Evolutionary conservation across 2,888 invertebrate species (phyloP).

Genomic region (Cantharis rufa): DNA sequence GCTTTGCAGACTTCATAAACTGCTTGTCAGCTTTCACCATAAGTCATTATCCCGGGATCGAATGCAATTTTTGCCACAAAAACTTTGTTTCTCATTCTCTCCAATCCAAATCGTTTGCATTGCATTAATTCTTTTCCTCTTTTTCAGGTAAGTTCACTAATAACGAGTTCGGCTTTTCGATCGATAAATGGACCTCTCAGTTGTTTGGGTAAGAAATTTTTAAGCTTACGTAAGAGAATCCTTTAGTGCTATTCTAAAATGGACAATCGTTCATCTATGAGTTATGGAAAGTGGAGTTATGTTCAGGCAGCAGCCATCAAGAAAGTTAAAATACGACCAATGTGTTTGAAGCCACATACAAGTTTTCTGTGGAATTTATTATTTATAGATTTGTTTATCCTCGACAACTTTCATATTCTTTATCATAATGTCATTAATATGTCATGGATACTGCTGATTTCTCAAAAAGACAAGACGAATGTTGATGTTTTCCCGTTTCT

Average conservation of each 20-base stretch:
- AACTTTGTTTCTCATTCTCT: constrained; percentile 4
- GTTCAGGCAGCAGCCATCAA: constrained; percentile 49
- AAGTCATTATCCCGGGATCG: constrained; percentile 29
- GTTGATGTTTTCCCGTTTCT: constrained; percentile 53
- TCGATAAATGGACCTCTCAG: neutral
- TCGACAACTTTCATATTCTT: constrained; percentile 54
- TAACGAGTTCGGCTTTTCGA: neutral
- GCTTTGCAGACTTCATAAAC: constrained; percentile 35
- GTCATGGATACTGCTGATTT: constrained; percentile 53
- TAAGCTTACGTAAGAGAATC: constrained; percentile 11
- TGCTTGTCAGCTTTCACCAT: constrained; percentile 32
- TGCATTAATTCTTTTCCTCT: constrained; percentile 6
- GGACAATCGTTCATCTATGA: constrained; percentile 33
- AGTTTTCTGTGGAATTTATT: constrained; percentile 48
- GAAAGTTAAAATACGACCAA: constrained; percentile 50
- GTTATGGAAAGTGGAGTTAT: constrained; percentile 43
- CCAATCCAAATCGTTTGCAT: neutral
- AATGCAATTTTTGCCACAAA: constrained; percentile 17
- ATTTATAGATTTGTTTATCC: constrained; percentile 56
- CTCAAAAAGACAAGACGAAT: constrained; percentile 53
- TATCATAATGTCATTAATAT: constrained; percentile 54
- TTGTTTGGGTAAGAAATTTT: constrained; percentile 6
- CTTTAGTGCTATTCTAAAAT: constrained; percentile 23
- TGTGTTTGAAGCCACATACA: constrained; percentile 44
- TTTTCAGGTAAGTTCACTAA: constrained; percentile 13